A percentile compares a stretch with the other conserved stretches of the same genome.
Conservation (phyloP, 2,797 vertebrate species). For the Pseudotriccus pelzelni region DNA sequence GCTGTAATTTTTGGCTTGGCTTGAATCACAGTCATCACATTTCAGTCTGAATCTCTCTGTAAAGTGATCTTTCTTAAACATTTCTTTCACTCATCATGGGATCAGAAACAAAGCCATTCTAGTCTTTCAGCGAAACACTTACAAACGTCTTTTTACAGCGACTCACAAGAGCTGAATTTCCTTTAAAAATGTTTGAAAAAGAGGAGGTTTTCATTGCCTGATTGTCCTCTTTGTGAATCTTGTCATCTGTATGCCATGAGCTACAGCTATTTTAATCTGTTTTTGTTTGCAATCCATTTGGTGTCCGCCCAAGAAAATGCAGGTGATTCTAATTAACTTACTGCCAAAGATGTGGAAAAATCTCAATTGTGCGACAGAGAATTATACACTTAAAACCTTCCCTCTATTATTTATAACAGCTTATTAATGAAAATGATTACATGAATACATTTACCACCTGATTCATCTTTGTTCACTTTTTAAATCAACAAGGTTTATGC, state of each 20-base stretch:
- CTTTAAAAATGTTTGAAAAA: slow-evolving; percentile 80
- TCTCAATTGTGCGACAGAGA: slow-evolving; percentile 68
- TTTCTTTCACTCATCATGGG: slow-evolving; percentile 84
- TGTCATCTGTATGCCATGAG: slow-evolving; percentile 95
- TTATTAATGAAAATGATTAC: slow-evolving; percentile 78
- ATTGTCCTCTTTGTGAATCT: slow-evolving; percentile 83
- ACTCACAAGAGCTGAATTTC: slow-evolving; percentile 91
- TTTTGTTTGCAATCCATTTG: slow-evolving; percentile 84
- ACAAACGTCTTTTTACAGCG: slow-evolving; percentile 74
- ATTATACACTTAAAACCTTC: slow-evolving; percentile 74
- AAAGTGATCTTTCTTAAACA: slow-evolving; percentile 84
- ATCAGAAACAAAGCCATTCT: slow-evolving; percentile 81
- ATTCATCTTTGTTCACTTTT: slow-evolving; percentile 70
- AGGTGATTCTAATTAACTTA: slow-evolving; percentile 90
- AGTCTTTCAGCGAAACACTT: slow-evolving; percentile 84
- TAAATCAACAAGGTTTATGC: slow-evolving; percentile 64
- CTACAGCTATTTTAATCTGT: slow-evolving; percentile 87
- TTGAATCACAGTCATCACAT: slow-evolving; percentile 82
- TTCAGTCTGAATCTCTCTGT: slow-evolving; percentile 81
- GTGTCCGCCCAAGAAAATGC: slow-evolving; percentile 82
- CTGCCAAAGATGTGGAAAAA: slow-evolving; percentile 77
- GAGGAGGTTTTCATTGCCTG: slow-evolving; percentile 85
- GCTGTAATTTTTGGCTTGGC: slow-evolving; percentile 84
- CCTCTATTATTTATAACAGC: slow-evolving; percentile 75
- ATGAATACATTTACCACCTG: slow-evolving; percentile 74